Percentiles rank a stretch among this genome's conserved stretches.
These are phyloP conservation scores for Bursaphelenchus mucronatus DNA, from an alignment of 1,140 invertebrate species.

Conservation along the genomic window DNA sequence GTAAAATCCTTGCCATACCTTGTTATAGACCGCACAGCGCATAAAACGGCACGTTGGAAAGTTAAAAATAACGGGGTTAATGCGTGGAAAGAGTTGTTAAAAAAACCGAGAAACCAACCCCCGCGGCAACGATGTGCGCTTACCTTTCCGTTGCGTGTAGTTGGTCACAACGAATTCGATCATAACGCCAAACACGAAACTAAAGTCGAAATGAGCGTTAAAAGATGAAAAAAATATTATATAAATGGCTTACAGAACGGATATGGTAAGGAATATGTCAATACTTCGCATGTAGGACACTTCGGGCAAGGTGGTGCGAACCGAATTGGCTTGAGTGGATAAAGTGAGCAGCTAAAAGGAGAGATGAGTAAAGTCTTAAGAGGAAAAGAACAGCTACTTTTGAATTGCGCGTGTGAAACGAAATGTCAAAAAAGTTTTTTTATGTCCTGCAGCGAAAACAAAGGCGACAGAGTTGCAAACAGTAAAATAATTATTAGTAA, in stretches of 20 bases:
- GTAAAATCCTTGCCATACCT: too few species aligned
- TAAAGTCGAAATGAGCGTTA: background rate
- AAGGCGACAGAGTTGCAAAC: too few species aligned
- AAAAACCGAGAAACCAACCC: conserved; percentile 3
- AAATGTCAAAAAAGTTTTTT: too few species aligned
- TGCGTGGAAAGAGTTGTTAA: too few species aligned
- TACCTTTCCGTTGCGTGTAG: conserved; percentile 44
- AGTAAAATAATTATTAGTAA: too few species aligned
- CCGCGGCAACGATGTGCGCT: background rate
- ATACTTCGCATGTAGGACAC: conserved; percentile 53
- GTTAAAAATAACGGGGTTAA: too few species aligned
- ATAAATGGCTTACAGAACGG: conserved; percentile 27
- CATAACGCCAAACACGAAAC: conserved; percentile 45
- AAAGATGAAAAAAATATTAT: conserved; percentile 4
- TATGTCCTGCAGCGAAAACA: too few species aligned
- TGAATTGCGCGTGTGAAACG: too few species aligned
- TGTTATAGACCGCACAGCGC: too few species aligned
- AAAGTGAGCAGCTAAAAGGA: conserved; percentile 60
- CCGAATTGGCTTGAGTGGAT: conserved; percentile 53
- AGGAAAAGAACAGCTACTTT: too few species aligned
- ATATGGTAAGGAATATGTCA: conserved; percentile 37
- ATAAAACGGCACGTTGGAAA: too few species aligned
- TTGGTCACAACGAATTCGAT: conserved; percentile 45
- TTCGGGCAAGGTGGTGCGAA: conserved; percentile 40
- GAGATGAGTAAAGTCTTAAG: background rate